These are phyloP conservation scores for Macrotis lagotis DNA, from an alignment of 2,113 vertebrate species.

Conservation along the genomic window DNA sequence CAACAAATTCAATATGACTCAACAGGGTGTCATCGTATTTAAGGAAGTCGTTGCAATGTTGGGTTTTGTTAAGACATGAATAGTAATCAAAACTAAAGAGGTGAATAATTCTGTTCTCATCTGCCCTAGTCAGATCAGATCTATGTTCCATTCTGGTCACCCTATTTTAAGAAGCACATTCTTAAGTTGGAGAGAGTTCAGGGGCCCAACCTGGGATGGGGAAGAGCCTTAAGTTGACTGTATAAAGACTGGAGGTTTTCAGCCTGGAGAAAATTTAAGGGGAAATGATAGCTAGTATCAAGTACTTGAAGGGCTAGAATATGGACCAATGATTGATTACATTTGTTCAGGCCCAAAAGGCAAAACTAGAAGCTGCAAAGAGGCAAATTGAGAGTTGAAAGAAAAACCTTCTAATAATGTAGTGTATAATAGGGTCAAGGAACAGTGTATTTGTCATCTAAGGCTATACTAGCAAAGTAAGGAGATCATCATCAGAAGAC, in stretches of 20 bases:
- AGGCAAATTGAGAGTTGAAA: not conserved
- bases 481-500: not conserved
- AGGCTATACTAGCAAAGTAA: not conserved
- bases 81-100: not conserved
- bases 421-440: not conserved
- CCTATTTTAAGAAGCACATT: not conserved
- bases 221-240: not conserved
- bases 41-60: not conserved
- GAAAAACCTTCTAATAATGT: not conserved
- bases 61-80: not conserved
- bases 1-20: not conserved
- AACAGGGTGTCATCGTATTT: not conserved
- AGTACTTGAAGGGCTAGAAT: not conserved
- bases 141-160: not conserved
- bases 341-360: not conserved
- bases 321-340: not conserved
- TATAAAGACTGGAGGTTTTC: not conserved
- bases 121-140: not conserved
- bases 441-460: not conserved
- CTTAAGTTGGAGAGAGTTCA: not conserved
- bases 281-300: not conserved
- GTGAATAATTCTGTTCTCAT: not conserved
- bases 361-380: not conserved
- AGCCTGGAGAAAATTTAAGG: not conserved
- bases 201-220: not conserved